These are phyloP conservation scores for Lasiurus borealis DNA, from an alignment of 2,113 vertebrate species.

Conservation along the genomic window DNA sequence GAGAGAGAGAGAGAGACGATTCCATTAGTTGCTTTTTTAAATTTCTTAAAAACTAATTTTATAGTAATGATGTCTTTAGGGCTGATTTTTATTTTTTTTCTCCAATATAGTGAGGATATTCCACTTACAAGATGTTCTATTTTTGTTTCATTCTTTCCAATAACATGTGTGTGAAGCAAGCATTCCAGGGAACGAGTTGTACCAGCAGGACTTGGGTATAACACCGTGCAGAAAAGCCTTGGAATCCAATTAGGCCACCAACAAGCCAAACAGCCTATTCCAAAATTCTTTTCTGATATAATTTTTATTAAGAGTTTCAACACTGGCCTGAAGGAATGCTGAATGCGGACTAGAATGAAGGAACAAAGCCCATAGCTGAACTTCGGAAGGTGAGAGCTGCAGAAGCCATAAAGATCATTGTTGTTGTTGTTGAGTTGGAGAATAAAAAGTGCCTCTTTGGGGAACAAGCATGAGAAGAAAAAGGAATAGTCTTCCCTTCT, in stretches of 20 bases:
- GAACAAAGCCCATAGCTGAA: neutral
- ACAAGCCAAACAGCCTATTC: neutral
- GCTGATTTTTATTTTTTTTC: neutral
- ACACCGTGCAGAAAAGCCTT: neutral
- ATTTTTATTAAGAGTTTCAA: constrained; percentile 58
- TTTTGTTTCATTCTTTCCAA: constrained; percentile 63
- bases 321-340: neutral
- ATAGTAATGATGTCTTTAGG: neutral
- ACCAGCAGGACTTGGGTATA: constrained; percentile 8
- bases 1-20: neutral
- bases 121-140: constrained; percentile 34
- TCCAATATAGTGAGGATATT: neutral
- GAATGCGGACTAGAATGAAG: neutral
- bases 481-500: neutral
- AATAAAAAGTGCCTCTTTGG: neutral
- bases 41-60: constrained; percentile 46
- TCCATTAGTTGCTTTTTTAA: neutral
- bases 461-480: neutral
- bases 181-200: constrained; percentile 10
- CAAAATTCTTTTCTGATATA: constrained; percentile 36
- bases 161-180: neutral
- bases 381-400: neutral
- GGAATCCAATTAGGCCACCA: neutral
- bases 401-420: constrained; percentile 4
- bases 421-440: neutral